Evolutionary conservation across 2,888 invertebrate species (phyloP).

Genomic region (Drosophila subquinaria): DNA sequence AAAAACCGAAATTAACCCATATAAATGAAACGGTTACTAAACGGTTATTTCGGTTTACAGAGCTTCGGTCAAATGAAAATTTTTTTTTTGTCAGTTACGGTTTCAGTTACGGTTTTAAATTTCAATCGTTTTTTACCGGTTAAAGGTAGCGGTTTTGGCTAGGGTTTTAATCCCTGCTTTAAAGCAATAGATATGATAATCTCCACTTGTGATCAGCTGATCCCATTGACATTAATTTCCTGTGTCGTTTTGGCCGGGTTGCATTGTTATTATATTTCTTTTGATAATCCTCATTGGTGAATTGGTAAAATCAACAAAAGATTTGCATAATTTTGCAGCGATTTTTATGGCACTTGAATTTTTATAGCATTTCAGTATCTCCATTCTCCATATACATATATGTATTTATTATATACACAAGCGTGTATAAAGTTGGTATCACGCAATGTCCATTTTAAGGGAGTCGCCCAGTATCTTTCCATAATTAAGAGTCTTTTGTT

Average conservation of each 20-base stretch:
- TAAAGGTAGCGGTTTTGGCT: too few relatives aligned
- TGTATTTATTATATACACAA: background rate
- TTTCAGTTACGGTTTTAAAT: too few relatives aligned
- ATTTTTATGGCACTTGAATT: slow-evolving; percentile 42
- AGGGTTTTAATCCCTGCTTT: too few relatives aligned
- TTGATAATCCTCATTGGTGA: slow-evolving; percentile 19
- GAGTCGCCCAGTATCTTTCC: background rate
- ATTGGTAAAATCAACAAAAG: slow-evolving; percentile 14
- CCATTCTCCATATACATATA: background rate
- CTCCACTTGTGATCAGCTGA: slow-evolving; percentile 1
- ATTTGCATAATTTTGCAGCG: slow-evolving; percentile 44
- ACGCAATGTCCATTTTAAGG: slow-evolving; percentile 17
- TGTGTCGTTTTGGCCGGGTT: slow-evolving; percentile 24
- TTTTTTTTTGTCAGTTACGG: too few relatives aligned
- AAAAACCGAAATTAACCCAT: too few relatives aligned
- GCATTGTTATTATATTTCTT: slow-evolving; percentile 39
- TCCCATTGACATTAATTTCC: slow-evolving; percentile 24
- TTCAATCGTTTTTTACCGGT: too few relatives aligned
- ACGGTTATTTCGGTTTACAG: too few relatives aligned
- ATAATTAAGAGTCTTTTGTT: slow-evolving; percentile 29
- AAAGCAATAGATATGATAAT: too few relatives aligned
- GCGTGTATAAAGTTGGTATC: slow-evolving; percentile 7
- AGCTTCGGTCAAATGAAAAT: too few relatives aligned
- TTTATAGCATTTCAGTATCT: slow-evolving; percentile 25
- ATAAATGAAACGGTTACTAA: too few relatives aligned